Evolutionary conservation across 2,113 vertebrate species (phyloP).

Genomic region (Amphiprion percula): DNA sequence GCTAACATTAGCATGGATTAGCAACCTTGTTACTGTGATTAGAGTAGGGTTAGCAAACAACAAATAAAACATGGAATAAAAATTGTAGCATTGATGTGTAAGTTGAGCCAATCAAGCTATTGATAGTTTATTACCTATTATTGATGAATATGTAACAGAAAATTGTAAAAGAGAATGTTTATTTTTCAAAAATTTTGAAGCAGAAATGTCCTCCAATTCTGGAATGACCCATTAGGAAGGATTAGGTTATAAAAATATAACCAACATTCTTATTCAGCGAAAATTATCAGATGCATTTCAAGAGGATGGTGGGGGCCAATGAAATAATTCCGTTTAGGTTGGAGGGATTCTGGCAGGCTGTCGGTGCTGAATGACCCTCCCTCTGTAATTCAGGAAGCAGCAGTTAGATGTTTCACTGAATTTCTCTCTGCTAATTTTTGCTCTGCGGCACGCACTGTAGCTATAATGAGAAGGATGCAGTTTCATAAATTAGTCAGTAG

Average conservation of each 20-base stretch:
- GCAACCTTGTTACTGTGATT: no score
- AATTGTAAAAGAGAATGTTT: no score
- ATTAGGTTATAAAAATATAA: conserved; percentile 8
- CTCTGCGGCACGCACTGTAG: conserved; percentile 23
- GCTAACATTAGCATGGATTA: no score
- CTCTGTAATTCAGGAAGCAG: conserved; percentile 10
- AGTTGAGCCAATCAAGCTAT: no score
- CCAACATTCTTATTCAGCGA: not conserved
- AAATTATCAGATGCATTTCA: not conserved
- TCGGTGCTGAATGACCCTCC: conserved; percentile 15
- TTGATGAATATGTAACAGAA: no score
- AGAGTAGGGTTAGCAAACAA: no score
- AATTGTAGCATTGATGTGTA: no score
- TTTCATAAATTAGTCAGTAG: conserved; percentile 66
- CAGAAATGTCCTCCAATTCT: no score
- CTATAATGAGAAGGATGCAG: conserved; percentile 48
- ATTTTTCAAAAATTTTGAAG: no score
- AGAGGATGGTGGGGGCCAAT: conserved; percentile 5
- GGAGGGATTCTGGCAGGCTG: conserved; percentile 34
- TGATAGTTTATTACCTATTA: no score
- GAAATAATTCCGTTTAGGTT: conserved; percentile 27
- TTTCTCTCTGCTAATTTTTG: conserved; percentile 33
- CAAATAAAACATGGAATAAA: no score
- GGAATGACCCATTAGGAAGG: no score
- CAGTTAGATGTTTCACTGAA: conserved; percentile 15